These are phyloP conservation scores for Dugesia japonica DNA, from an alignment of 2,888 invertebrate genomes.

Conservation along the genomic window DNA sequence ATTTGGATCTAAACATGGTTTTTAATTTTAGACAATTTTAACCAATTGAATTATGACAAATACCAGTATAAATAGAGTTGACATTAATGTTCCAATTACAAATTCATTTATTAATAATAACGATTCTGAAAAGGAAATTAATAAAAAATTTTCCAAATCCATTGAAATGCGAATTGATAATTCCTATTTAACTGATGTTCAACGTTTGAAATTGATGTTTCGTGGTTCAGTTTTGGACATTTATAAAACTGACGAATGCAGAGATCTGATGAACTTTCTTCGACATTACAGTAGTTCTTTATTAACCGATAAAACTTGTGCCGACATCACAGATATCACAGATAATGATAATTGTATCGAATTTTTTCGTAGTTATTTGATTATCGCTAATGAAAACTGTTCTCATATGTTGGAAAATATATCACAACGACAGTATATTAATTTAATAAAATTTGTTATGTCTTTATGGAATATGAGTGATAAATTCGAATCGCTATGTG, in stretches of 20 bases:
- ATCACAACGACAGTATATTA: not conserved
- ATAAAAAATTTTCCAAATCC: not conserved
- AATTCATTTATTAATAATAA: not conserved
- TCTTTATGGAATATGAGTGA: constrained; percentile 31
- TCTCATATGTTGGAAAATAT: not conserved
- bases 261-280: constrained; percentile 1
- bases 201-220: not conserved
- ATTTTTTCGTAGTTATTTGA: not conserved
- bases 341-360: not conserved
- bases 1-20: too few species aligned
- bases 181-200: not conserved
- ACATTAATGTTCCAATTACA: not conserved
- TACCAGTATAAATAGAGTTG: not conserved
- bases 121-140: too few species aligned
- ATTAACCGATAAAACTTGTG: not conserved
- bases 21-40: too few species aligned
- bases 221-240: not conserved
- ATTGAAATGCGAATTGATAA: constrained; percentile 4
- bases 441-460: constrained; percentile 23
- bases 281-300: not conserved
- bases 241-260: not conserved
- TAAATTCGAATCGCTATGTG: constrained; percentile 23
- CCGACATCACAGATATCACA: not conserved
- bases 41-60: not conserved
- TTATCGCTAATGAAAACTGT: not conserved